Evolutionary conservation across 2,888 invertebrate species (phyloP), one percentile per base, ranked within the genome.

Genomic region (Vesta saturnalis): DNA sequence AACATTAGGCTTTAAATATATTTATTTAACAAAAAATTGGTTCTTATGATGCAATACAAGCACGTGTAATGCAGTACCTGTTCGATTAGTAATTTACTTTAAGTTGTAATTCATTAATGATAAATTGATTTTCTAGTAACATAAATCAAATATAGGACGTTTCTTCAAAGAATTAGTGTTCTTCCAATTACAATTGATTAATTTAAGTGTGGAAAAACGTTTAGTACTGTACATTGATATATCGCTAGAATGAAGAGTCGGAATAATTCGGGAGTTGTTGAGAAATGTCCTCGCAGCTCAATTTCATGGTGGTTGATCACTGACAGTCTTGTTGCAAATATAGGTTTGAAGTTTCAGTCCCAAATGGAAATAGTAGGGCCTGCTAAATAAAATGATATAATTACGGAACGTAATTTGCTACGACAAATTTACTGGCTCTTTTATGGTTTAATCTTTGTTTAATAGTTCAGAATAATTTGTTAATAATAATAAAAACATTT

Each of bases 231-330:
- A 49, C 47, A 8, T 49, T 49, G 47, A 49, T 49, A 14, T 49
- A 49, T 49, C 18, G 18, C 15, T 18, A 18, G 15, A 15, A 49
- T 18, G 18, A 49, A 49, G 6, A 49, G 18, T 49, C 47, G 8
- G 15, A 49, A 15, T 14, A 49, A 15, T 49, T 49, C 1, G 47
- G 15, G 47, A 14, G 12, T 8, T 21, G 55, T 64, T 60, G 47
- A 64, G 64, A 60, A 60, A 59, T 22, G 58, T 64, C 46, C 57
- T 46, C 22, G 19, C 39, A 46, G 60, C 59, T 49, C 52, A 64
- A 64, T 64, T 64, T 64, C 64, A 64, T 56, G 58, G 64, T 49
- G 64, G 64, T 64, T 58, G 64, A 46, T 22, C 64, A 46, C 64
- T 49, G 49, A 60, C 58, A 59, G 64, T 15, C 22, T 14, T 15